Percentiles rank a stretch among this genome's conserved stretches.
Evolutionary conservation across 2,888 invertebrate species (phyloP).

Genomic region (Rambutsinella grinnellia): DNA sequence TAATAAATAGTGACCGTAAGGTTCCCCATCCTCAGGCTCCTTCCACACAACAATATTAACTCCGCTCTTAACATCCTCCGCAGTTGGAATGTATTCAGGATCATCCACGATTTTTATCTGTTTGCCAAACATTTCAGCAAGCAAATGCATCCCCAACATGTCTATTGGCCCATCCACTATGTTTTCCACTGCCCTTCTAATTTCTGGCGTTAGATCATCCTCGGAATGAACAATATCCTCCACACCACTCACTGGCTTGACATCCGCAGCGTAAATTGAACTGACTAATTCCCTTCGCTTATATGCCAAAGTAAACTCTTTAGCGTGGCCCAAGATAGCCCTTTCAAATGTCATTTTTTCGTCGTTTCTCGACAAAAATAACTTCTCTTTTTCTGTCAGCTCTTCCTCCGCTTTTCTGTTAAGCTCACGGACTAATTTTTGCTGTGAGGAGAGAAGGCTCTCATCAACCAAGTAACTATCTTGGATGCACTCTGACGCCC

Average conservation of each 20-base stretch:
- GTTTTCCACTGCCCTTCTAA: not conserved
- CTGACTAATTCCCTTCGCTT: not conserved
- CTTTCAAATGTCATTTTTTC: not conserved
- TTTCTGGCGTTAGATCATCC: not conserved
- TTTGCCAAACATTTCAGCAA: constrained; percentile 5
- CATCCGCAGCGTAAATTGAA: too few species aligned
- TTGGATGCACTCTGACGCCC: constrained; percentile 22
- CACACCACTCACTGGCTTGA: too few species aligned
- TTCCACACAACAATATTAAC: constrained; percentile 22
- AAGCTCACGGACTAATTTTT: constrained; percentile 8
- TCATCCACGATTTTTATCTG: constrained; percentile 26
- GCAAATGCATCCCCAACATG: constrained; percentile 1
- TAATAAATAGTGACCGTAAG: not conserved
- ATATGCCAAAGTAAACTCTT: constrained; percentile 4
- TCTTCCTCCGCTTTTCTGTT: constrained; percentile 9
- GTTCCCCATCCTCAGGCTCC: not conserved
- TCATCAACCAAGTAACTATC: constrained; percentile 15
- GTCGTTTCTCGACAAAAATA: not conserved
- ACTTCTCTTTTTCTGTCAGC: not conserved
- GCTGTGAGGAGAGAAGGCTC: constrained; percentile 11
- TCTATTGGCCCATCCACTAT: constrained; percentile 10
- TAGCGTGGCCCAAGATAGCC: not conserved
- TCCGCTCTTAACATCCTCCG: constrained; percentile 19
- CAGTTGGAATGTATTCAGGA: constrained; percentile 32
- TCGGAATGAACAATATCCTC: too few species aligned